phyloP scores from a whole-genome alignment of 2,797 vertebrate genomes.

The Phoeniculus purpureus region DNA sequence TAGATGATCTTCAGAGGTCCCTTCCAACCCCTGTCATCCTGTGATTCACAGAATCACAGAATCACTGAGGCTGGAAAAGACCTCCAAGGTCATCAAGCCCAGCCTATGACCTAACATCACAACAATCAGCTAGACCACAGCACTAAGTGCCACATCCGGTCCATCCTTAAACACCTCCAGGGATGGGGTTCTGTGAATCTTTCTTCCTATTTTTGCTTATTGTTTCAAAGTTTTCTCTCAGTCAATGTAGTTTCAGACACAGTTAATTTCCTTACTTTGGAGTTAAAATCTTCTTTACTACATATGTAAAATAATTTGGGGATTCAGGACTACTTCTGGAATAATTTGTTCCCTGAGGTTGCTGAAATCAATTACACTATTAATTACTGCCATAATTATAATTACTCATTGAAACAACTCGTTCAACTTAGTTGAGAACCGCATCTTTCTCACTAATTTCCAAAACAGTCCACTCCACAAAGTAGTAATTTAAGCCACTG shows the following conservation, averaged over 20 bases:
- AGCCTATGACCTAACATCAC: too few species aligned
- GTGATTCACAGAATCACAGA: too few species aligned
- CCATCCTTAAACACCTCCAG: too few species aligned
- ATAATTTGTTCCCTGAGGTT: background rate
- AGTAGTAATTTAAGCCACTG: background rate
- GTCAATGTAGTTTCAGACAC: background rate
- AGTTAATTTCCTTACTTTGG: background rate
- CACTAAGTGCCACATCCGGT: too few species aligned
- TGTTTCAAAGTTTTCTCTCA: background rate
- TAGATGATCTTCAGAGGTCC: too few species aligned
- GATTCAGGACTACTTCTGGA: background rate
- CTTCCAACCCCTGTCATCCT: too few species aligned
- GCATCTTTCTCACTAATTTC: background rate
- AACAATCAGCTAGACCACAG: too few species aligned
- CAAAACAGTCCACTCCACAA: background rate
- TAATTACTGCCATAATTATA: slow-evolving; percentile 42
- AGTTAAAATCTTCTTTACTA: background rate
- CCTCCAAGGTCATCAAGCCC: too few species aligned
- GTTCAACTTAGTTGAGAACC: background rate
- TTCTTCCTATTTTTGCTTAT: background rate
- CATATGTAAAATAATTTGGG: background rate
- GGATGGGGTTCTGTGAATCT: background rate
- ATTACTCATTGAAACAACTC: slow-evolving; percentile 22
- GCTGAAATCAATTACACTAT: slow-evolving; percentile 30
- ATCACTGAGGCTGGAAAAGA: too few species aligned